Base-by-base conservation (phyloP, 2,888 invertebrate species). In the Lepas anatifera region DNA sequence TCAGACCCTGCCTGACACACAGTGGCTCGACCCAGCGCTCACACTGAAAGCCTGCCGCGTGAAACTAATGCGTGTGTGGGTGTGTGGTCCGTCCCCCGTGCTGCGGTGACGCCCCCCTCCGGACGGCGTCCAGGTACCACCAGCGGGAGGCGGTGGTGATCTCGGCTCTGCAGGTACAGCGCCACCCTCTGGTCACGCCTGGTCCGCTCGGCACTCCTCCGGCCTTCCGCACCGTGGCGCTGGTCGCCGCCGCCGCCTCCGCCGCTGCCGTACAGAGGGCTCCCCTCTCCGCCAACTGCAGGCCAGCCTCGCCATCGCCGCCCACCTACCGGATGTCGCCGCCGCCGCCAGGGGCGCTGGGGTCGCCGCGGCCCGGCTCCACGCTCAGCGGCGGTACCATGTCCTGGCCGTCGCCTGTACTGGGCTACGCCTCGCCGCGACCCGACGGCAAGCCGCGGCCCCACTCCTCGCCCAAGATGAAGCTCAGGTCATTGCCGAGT, bases 91-190 rank as follows among this genome's bases (percentile, higher is more conserved):
- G n/a, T n/a, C n/a, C n/a, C n/a, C n/a, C n/a, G n/a, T n/a, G n/a
- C n/a, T n/a, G n/a, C n/a, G n/a, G n/a, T n/a, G n/a, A 43, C 43
- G 16, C 43, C 16, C 43, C 13, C 43, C 16, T 18, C 43, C 43
- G 43, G 43, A 13, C 16, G 7, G 43, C 16, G 3, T 18, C 27
- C 81, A 94, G 94, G 82, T 94, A 94, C 82, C 92, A 94, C 83
- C 92, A 92, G 80, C 87, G 94, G 75, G 92, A 93, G 81, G 92
- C 93, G 72, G 89, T 95, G 75, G 94, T 94, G 71, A 90, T 94
- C 81, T 93, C 93, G 80, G 93, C 94, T 69, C 84, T 95, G 72
- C 92, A 94, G 84, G 92, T 94, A 75, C 94, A 94, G 81, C 94
- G 93, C 81, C 89, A 92, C 82, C 92, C 92, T 69, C 87, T 92